phyloP scores from a whole-genome alignment of 2,113 vertebrate species.

The Seriola aureovittata region DNA sequence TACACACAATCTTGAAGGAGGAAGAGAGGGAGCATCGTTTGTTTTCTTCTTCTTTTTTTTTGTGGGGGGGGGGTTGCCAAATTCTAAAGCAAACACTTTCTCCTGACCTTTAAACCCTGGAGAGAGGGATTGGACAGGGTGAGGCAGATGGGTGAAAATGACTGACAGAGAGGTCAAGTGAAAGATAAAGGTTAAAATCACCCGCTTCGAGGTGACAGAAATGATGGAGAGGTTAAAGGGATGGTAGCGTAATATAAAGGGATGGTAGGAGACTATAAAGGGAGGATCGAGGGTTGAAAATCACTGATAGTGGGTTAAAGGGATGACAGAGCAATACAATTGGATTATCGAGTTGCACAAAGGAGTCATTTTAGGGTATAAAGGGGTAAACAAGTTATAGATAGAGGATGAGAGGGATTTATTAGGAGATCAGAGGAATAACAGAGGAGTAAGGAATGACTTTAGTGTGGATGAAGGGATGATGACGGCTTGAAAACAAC shows the following conservation, averaged over 20 bases:
- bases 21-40: background rate
- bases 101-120: background rate
- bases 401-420: background rate
- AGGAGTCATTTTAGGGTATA: background rate
- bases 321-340: background rate
- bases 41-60: background rate
- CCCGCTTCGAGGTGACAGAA: too few species aligned
- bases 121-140: background rate
- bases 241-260: too few species aligned
- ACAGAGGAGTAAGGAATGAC: background rate
- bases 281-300: too few species aligned
- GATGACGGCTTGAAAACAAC: background rate
- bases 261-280: too few species aligned
- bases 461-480: background rate
- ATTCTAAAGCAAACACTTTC: background rate
- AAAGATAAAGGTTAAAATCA: background rate
- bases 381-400: background rate
- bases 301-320: too few species aligned
- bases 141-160: background rate
- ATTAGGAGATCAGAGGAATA: background rate
- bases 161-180: background rate
- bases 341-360: background rate
- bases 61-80: background rate
- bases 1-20: conserved; percentile 16
- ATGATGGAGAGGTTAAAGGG: too few species aligned